Evolutionary conservation across 2,113 vertebrate species (phyloP).

Genomic region (Cebidichthys violaceus): DNA sequence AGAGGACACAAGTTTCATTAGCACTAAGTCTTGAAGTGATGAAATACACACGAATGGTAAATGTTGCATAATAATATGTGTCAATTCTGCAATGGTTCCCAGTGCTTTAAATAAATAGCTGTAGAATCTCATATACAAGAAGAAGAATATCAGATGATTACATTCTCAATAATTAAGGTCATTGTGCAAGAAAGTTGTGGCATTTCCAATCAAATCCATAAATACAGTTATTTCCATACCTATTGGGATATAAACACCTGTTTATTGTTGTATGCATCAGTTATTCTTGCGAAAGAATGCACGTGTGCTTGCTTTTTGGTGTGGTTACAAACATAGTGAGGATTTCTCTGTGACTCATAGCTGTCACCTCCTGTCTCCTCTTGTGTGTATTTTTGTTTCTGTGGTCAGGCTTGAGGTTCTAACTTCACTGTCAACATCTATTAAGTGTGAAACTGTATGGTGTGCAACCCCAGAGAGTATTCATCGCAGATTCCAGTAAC

Average conservation of each 20-base stretch:
- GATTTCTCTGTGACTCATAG: slow-evolving; percentile 62
- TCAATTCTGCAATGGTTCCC: neutral
- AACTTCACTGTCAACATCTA: slow-evolving; percentile 57
- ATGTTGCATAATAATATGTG: neutral
- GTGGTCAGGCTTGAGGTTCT: slow-evolving; percentile 60
- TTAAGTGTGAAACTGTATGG: slow-evolving; percentile 62
- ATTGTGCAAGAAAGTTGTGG: neutral
- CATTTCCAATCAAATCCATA: neutral
- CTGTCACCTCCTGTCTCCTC: slow-evolving; percentile 36
- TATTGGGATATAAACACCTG: neutral
- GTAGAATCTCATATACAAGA: neutral
- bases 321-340: slow-evolving; percentile 36
- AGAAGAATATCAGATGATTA: neutral
- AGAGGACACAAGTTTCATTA: slow-evolving; percentile 16
- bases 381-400: slow-evolving; percentile 46
- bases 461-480: slow-evolving; percentile 44
- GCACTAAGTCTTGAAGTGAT: neutral
- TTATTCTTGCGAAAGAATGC: slow-evolving; percentile 4
- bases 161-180: neutral
- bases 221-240: neutral
- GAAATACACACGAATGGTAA: neutral
- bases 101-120: neutral
- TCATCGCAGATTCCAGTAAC: slow-evolving; percentile 15
- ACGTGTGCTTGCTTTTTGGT: slow-evolving; percentile 10
- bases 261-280: neutral